phyloP scores from a whole-genome alignment of 2,797 vertebrate species.

The Phalloptychus januarius region DNA sequence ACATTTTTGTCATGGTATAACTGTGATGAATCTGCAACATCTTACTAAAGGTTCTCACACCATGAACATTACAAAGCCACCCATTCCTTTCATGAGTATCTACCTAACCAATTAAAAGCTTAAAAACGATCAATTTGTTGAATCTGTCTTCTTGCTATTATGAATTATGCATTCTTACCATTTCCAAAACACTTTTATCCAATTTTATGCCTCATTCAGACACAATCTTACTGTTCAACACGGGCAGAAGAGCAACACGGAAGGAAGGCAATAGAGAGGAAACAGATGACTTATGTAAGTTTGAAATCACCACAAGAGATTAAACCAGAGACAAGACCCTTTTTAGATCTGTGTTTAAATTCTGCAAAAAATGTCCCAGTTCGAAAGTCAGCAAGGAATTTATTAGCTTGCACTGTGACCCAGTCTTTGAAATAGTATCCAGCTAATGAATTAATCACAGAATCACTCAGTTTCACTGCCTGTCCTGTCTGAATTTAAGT shows the following conservation, averaged over 20 bases:
- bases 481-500: constrained; percentile 21
- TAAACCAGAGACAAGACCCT: neutral
- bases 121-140: neutral
- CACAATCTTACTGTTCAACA: constrained; percentile 21
- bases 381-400: constrained; percentile 3
- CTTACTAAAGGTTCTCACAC: neutral
- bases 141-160: neutral
- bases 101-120: neutral
- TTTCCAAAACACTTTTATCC: neutral
- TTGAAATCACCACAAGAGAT: constrained; percentile 4
- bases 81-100: neutral
- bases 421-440: constrained; percentile 14
- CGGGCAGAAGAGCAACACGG: constrained; percentile 7
- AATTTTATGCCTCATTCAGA: constrained; percentile 16
- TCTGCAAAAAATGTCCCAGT: constrained; percentile 5
- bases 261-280: neutral
- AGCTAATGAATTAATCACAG: constrained; percentile 16
- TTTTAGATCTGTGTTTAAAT: constrained; percentile 12
- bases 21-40: neutral
- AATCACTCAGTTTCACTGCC: constrained; percentile 1
- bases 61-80: neutral
- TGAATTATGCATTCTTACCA: neutral
- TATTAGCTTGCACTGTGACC: constrained; percentile 15
- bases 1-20: neutral
- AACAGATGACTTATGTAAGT: constrained; percentile 20